Evolutionary conservation across 1,140 invertebrate genomes (phyloP).

Genomic region (Yoshiicerus persimilis): DNA sequence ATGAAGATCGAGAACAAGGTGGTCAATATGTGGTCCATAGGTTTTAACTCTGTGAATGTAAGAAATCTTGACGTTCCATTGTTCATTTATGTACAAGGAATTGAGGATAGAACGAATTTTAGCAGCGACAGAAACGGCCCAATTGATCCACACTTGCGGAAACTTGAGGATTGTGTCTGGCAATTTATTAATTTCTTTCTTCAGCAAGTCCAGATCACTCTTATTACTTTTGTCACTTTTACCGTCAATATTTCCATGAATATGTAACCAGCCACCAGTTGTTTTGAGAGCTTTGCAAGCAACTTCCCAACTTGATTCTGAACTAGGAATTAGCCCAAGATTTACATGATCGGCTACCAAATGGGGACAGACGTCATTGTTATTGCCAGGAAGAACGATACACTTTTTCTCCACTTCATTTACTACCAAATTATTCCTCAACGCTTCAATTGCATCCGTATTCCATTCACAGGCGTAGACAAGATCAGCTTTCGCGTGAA

Average conservation of each 20-base stretch:
- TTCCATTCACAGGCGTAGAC: slow-evolving; percentile 69
- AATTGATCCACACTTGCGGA: slow-evolving; percentile 51
- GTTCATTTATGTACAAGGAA: slow-evolving; percentile 48
- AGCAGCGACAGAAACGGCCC: slow-evolving; percentile 51
- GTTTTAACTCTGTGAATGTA: slow-evolving; percentile 61
- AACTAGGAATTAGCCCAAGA: slow-evolving; percentile 64
- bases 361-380: slow-evolving; percentile 54
- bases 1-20: slow-evolving; percentile 61
- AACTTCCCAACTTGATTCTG: slow-evolving; percentile 58
- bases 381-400: slow-evolving; percentile 60
- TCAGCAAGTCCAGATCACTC: too few relatives aligned
- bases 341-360: slow-evolving; percentile 64
- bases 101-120: slow-evolving; percentile 53
- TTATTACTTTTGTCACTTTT: neutral
- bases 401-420: slow-evolving; percentile 59
- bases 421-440: slow-evolving; percentile 58
- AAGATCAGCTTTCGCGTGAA: slow-evolving; percentile 58
- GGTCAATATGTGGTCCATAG: slow-evolving; percentile 64
- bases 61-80: slow-evolving; percentile 54
- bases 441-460: slow-evolving; percentile 60
- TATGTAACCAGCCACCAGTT: slow-evolving; percentile 60
- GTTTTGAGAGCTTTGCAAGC: slow-evolving; percentile 60
- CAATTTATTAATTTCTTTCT: neutral
- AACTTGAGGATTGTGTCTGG: neutral
- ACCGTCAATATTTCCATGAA: neutral